These are phyloP conservation scores for Brachirus orientalis DNA, from an alignment of 2,113 vertebrate species.

Conservation along the genomic window DNA sequence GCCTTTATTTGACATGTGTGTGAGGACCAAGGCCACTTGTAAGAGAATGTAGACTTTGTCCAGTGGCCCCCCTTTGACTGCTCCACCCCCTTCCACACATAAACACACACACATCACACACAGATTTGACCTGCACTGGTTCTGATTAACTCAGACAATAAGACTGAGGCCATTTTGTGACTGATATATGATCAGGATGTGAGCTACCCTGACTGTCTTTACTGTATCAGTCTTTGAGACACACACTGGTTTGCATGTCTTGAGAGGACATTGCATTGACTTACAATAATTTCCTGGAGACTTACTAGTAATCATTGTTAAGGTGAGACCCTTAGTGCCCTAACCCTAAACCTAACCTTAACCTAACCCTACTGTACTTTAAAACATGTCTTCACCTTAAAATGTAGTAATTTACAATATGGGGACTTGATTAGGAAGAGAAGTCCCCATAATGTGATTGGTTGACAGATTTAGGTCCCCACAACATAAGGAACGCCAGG, in stretches of 20 bases:
- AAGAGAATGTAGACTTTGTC: conserved; percentile 83
- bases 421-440: too few relatives aligned
- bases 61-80: conserved; percentile 57
- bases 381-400: too few relatives aligned
- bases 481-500: conserved; percentile 1
- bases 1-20: conserved; percentile 29
- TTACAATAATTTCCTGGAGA: too few relatives aligned
- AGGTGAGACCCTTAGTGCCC: too few relatives aligned
- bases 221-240: conserved; percentile 50
- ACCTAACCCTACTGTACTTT: too few relatives aligned
- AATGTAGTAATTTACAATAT: too few relatives aligned
- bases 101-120: conserved; percentile 39
- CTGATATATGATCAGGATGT: conserved; percentile 7
- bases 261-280: too few relatives aligned
- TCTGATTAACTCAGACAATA: conserved; percentile 47
- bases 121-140: conserved; percentile 52
- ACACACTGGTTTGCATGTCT: too few relatives aligned
- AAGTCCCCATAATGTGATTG: too few relatives aligned
- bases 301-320: too few relatives aligned
- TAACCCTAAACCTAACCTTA: too few relatives aligned
- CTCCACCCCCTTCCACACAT: conserved; percentile 58
- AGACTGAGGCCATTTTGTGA: conserved; percentile 66
- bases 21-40: conserved; percentile 75
- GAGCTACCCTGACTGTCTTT: conserved; percentile 40
- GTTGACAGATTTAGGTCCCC: too few relatives aligned